Base-by-base conservation (phyloP, 2,888 invertebrate genomes). In the Therioaphis trifolii region DNA sequence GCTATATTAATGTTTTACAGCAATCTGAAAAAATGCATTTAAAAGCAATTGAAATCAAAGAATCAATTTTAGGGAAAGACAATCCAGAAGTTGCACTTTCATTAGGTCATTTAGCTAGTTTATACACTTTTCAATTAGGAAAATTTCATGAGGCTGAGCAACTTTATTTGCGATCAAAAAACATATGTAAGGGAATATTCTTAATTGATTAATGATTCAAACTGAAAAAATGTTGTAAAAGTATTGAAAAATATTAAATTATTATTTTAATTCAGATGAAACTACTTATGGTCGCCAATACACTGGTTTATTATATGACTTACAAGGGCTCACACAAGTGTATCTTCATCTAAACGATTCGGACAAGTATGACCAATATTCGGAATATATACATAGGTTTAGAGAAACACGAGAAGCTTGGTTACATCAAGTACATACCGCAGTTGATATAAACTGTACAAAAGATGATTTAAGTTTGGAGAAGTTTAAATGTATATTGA, bases 51-150 rank as follows among this genome's bases (percentile, higher is more conserved):
- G 91, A 92, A 61, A 97, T 97, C 69, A 97, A 97, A 89, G 95
- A 96, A 88, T 92, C 94, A 87, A 89, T 87, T 24, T 90, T 97
- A 15, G 97, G 97, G 0, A 90, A 92, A 0, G 94, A 94, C 79
- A 96, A 97, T 90, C 96, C 95, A 88, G 97, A 97, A 90, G 94
- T 97, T 86, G 96, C 96, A 11, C 91, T 97, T 49, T 96, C 96
- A 86, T 92, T 97, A 87, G 97, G 97, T 0, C 97, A 97, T 90
- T 91, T 98, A 86, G 98, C 97, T 46, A 96, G 96, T 58, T 91
- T 98, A 52, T 97, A 97, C 90, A 97, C 96, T 90, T 97, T 97
- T 89, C 96, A 98, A 89, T 96, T 97, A 96, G 91, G 92, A 88
- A 93, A 95, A 88, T 95, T 94, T 89, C 90, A 91, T 86, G 94